Conservation (phyloP, 2,797 vertebrate species). For the Spinus pinus region DNA sequence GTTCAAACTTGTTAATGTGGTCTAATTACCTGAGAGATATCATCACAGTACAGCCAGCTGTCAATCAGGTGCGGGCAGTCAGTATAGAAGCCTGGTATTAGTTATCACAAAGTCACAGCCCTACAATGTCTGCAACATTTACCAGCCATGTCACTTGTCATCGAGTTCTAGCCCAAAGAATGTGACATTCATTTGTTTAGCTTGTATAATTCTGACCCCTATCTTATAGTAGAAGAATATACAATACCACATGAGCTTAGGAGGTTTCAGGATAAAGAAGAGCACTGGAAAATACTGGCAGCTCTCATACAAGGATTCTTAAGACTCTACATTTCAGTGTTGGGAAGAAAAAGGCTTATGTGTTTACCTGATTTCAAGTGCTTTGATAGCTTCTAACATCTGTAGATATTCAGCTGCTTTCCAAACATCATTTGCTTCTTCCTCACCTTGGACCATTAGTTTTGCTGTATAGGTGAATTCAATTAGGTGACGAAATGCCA, state of each 20-base stretch:
- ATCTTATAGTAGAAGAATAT: not conserved
- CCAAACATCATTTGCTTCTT: conserved; percentile 91
- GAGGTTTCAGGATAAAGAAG: not conserved
- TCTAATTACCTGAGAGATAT: not conserved
- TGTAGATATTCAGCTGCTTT: conserved; percentile 97
- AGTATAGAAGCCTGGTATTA: not conserved
- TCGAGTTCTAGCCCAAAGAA: not conserved
- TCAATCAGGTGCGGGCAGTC: not conserved
- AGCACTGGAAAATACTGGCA: not conserved
- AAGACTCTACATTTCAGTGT: not conserved
- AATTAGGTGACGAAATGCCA: conserved; percentile 92
- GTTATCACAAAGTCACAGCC: not conserved
- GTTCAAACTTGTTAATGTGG: not conserved
- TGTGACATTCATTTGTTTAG: not conserved
- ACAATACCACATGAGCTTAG: not conserved
- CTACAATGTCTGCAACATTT: not conserved
- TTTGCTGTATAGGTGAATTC: conserved; percentile 97
- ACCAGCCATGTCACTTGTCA: not conserved
- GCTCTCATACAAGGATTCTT: not conserved
- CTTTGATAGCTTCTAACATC: conserved; percentile 97
- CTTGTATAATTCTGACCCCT: not conserved
- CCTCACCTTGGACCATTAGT: conserved; percentile 85
- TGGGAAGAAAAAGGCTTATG: not conserved
- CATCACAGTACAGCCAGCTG: not conserved
- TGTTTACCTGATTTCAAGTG: conserved; percentile 87